These are phyloP conservation scores for Nibea albiflora DNA, from an alignment of 2,113 vertebrate species.

Conservation along the genomic window DNA sequence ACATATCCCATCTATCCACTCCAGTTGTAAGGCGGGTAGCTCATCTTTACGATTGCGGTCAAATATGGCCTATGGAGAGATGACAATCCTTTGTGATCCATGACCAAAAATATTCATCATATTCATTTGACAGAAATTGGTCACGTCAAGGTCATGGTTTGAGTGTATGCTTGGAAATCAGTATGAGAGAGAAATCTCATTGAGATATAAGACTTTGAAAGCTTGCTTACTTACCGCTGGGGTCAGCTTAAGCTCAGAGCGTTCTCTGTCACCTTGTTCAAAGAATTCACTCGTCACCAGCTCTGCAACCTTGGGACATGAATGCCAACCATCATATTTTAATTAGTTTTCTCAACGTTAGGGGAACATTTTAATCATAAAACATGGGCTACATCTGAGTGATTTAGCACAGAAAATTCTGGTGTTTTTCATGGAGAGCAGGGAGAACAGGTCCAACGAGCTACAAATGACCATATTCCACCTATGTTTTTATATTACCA, in stretches of 20 bases:
- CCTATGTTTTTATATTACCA: background rate
- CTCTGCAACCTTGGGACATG: conserved; percentile 91
- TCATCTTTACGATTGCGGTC: conserved; percentile 99
- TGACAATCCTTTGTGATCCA: conserved; percentile 9
- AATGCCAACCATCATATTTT: conserved; percentile 1
- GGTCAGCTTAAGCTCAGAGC: conserved; percentile 95
- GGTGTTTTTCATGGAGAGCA: background rate
- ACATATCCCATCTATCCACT: conserved; percentile 99
- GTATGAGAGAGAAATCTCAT: background rate
- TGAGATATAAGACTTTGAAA: background rate
- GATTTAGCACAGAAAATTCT: background rate
- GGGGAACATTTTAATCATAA: background rate
- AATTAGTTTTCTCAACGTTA: conserved; percentile 1
- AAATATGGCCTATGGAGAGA: conserved; percentile 92
- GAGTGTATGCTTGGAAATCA: background rate
- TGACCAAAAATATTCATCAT: background rate
- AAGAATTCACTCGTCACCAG: conserved; percentile 99
- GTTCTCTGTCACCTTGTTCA: conserved; percentile 97
- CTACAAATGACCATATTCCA: too few relatives aligned
- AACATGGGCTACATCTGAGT: background rate
- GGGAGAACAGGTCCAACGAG: background rate
- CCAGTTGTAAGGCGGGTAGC: conserved; percentile 93
- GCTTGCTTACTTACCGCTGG: conserved; percentile 88
- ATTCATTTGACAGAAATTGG: background rate
- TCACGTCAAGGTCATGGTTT: background rate